A percentile compares a stretch with the other conserved stretches of the same genome.
phyloP scores from a whole-genome alignment of 2,797 vertebrate genomes.

The Aeoliscus strigatus region DNA sequence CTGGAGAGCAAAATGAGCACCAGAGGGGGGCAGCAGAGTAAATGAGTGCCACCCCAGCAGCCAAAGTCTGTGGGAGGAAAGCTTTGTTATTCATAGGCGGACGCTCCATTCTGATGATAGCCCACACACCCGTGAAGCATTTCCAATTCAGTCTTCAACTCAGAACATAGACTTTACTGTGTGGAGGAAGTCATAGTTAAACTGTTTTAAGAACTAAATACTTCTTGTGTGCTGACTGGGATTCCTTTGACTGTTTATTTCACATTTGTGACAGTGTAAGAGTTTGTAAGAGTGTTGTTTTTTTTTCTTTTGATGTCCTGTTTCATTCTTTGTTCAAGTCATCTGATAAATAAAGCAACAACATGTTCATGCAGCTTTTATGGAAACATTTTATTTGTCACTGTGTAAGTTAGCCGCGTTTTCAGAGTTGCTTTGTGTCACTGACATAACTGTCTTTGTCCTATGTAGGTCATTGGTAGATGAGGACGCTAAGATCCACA shows the following conservation, averaged over 20 bases:
- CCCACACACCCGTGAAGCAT: no score
- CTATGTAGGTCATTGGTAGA: slow-evolving; percentile 15
- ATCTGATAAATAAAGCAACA: slow-evolving; percentile 42
- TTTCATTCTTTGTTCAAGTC: neutral
- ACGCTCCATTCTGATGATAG: no score
- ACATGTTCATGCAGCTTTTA: no score
- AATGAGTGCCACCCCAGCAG: neutral
- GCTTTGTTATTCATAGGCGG: no score
- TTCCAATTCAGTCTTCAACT: neutral
- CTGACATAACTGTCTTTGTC: slow-evolving; percentile 23
- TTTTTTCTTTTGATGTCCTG: neutral
- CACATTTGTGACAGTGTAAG: neutral
- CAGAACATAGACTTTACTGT: slow-evolving; percentile 4
- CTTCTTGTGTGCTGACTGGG: slow-evolving; percentile 6
- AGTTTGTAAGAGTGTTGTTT: neutral
- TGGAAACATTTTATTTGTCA: no score
- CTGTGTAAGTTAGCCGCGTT: neutral
- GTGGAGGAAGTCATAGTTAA: no score
- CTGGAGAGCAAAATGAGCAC: slow-evolving; percentile 71
- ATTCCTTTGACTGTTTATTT: slow-evolving; percentile 50
- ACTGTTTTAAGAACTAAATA: neutral
- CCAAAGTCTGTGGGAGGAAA: neutral
- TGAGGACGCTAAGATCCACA: slow-evolving; percentile 61
- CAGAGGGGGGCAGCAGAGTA: slow-evolving; percentile 19
- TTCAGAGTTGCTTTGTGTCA: no score